These are phyloP conservation scores for Aquatica leii DNA, from an alignment of 2,888 invertebrate species.

Conservation along the genomic window DNA sequence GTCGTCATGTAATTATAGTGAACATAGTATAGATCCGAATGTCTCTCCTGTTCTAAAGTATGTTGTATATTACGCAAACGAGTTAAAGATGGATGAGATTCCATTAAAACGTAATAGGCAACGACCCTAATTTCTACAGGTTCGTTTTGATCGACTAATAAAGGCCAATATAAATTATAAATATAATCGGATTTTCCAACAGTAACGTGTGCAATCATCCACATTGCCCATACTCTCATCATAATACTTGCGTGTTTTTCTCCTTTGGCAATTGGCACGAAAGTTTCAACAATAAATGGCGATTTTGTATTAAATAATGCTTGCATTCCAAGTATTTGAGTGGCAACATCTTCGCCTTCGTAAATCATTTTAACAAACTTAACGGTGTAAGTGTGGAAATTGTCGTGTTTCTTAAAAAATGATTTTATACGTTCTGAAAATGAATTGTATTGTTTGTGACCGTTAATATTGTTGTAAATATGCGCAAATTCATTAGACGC, in stretches of 20 bases:
- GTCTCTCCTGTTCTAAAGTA: constrained; percentile 15
- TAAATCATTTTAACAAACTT: constrained; percentile 46
- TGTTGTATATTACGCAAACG: constrained; percentile 21
- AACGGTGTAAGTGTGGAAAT: constrained; percentile 39
- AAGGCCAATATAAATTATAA: constrained; percentile 25
- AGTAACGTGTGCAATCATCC: constrained; percentile 54
- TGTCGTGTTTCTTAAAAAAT: constrained; percentile 29
- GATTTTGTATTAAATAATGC: constrained; percentile 62
- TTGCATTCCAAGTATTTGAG: constrained; percentile 59
- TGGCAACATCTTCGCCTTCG: constrained; percentile 47
- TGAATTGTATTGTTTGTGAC: constrained; percentile 15
- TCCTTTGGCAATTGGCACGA: constrained; percentile 59
- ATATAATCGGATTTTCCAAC: constrained; percentile 6
- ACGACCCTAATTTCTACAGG: constrained; percentile 13
- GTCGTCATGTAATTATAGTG: constrained; percentile 19
- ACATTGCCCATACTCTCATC: constrained; percentile 59
- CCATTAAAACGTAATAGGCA: constrained; percentile 21
- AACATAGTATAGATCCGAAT: constrained; percentile 23
- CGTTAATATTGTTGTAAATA: constrained; percentile 10
- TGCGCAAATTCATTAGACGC: constrained; percentile 6
- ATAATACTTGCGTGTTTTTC: constrained; percentile 50
- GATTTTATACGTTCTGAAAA: constrained; percentile 16
- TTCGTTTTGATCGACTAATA: constrained; percentile 17
- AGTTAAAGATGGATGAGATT: constrained; percentile 23
- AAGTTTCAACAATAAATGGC: constrained; percentile 53